Evolutionary conservation across 1,140 invertebrate species (phyloP), one percentile per base, ranked within the genome.

Genomic region (Drosophila miranda): DNA sequence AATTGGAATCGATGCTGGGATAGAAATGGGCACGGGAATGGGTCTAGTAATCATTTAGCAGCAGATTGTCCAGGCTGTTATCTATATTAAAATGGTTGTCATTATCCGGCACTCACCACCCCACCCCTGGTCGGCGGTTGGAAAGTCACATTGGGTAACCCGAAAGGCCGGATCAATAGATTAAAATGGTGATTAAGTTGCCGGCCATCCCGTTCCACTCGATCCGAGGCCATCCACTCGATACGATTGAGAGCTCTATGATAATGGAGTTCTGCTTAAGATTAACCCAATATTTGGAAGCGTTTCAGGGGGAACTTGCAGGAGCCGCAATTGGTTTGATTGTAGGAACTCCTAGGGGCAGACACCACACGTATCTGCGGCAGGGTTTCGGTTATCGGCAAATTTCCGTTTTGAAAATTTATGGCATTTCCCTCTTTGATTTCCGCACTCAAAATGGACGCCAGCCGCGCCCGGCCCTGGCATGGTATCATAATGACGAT

Each of bases 381-480:
- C 34, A 38, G 34, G 4, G 34, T 38, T 28, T 43, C 8, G 49
- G 48, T 44, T 61, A 60, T 28, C 42, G 51, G 60, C 43, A 60
- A 69, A 61, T 64, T 86, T 84, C 81, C 81, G 81, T 81, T 84
- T 69, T 81, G 77, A 64, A 70, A 84, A 86, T 84, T 81, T 77
- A 67, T 86, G 81, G 73, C 81, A 87, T 86, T 84, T 84, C 81
- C 81, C 72, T 77, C 75, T 86, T 86, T 84, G 81, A 84, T 86
- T 84, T 84, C 81, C 81, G 81, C 81, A 77, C 81, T 84, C 77
- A 81, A 84, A 75, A 59, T 59, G 74, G 69, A 81, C 74, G 75
- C 67, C 56, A 23, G 60, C 59, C 28, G 30, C 48, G 64, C 7
- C 45, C 44, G 42, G 51, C 59, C 34, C 34, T 13, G 2, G 8